These are phyloP conservation scores for Euschistus heros DNA, from an alignment of 1,140 invertebrate genomes.

Conservation along the genomic window DNA sequence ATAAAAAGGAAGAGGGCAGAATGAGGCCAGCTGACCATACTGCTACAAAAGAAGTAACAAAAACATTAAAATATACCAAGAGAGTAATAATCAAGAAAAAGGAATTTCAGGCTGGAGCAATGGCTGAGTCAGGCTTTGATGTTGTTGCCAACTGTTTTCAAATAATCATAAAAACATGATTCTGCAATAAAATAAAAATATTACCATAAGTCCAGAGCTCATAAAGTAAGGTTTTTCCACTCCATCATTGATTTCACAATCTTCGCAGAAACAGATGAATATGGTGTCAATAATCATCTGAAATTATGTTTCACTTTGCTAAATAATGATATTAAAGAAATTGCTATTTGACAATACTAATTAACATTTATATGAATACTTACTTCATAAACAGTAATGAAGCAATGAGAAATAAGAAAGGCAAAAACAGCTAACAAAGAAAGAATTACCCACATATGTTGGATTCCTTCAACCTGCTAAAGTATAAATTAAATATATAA, in stretches of 20 bases:
- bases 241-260: conserved; percentile 63
- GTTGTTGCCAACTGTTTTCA: no score
- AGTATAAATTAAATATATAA: conserved; percentile 31
- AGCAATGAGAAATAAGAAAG: conserved; percentile 63
- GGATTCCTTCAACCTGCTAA: conserved; percentile 47
- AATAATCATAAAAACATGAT: no score
- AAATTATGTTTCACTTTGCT: neutral
- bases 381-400: conserved; percentile 70
- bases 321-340: neutral
- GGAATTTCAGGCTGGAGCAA: no score
- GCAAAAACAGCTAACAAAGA: conserved; percentile 51
- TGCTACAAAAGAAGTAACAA: no score
- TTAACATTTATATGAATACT: conserved; percentile 24
- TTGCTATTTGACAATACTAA: no score
- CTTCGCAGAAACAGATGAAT: conserved; percentile 74
- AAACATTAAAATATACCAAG: no score
- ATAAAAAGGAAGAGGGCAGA: no score
- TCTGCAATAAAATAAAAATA: no score
- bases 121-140: no score
- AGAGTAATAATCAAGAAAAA: no score
- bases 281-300: conserved; percentile 76
- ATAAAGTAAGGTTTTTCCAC: conserved; percentile 59
- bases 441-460: conserved; percentile 58
- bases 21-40: no score
- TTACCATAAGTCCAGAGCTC: conserved; percentile 57